Evolutionary conservation across 2,113 vertebrate genomes (phyloP).

Genomic region (Semnornis frantzii): DNA sequence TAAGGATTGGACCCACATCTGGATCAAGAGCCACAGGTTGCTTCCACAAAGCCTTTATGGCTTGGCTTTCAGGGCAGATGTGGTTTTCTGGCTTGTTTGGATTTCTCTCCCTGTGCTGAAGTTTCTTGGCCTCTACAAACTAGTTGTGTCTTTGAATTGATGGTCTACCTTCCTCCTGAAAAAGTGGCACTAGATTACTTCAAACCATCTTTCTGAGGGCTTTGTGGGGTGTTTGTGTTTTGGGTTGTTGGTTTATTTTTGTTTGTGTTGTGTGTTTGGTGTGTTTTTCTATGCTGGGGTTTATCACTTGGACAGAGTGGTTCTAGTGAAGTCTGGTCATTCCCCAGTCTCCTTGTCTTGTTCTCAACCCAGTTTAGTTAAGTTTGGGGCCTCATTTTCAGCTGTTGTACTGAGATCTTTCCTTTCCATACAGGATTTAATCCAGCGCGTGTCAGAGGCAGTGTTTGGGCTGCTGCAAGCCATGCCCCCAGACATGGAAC

Average conservation of each 20-base stretch:
- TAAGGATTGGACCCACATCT: not conserved
- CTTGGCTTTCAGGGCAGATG: not conserved
- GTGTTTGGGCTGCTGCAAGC: slow-evolving; percentile 63
- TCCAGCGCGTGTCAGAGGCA: slow-evolving; percentile 14
- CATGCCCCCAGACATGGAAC: slow-evolving; percentile 56
- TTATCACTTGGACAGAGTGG: not conserved
- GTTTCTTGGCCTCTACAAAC: not conserved
- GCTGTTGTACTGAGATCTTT: not conserved
- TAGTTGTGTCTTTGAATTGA: not conserved
- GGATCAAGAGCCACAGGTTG: not conserved
- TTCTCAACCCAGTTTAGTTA: not conserved
- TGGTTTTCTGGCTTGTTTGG: not conserved
- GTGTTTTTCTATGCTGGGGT: not conserved
- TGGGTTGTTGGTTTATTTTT: too few relatives aligned
- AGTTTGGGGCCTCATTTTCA: not conserved
- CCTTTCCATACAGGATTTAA: slow-evolving; percentile 69
- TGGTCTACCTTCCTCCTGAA: not conserved
- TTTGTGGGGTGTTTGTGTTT: not conserved
- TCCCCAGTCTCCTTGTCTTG: not conserved
- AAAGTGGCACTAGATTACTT: not conserved
- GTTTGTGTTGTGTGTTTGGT: not conserved
- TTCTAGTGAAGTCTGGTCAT: not conserved
- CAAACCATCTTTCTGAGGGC: not conserved
- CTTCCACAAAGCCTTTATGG: not conserved
- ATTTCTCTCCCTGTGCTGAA: not conserved